Base-by-base conservation (phyloP, 2,888 invertebrate species). In the Odiellus spinosus region DNA sequence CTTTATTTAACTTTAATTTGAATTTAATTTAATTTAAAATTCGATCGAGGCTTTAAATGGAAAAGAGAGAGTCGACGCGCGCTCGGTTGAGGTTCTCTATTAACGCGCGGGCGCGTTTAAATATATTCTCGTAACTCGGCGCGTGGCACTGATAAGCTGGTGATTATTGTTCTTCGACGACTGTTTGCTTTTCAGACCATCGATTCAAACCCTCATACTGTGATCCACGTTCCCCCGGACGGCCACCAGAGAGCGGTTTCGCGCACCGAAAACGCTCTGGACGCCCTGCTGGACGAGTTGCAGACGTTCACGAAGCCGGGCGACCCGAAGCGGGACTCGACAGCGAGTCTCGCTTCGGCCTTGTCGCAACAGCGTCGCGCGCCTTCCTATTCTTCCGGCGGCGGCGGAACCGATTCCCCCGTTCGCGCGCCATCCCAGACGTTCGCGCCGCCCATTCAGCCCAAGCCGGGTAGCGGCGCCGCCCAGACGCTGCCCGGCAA, bases 181-280 rank as follows among this genome's bases (percentile, higher is more conserved):
- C 26, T 26, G 26, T 26, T 26, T 41, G 20, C 19, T 41, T 41
- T 19, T 14, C 45, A 52, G 54, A 51, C 51, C 46, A 48, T 48
- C 36, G 40, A 53, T 45, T 51, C 49, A 34, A 53, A 55, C 44
- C 55, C 53, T 44, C 57, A 57, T 43, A 56, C 55, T 17, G 52
- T 56, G 40, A 57, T 57, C 45, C 56, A 57, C 40, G 57, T 56
- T 35, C 55, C 54, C 18, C 54, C 56, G 21, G 53, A 53, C 18
- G 44, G 51, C 33, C 49, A 48, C 14, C 51, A 51, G 40, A 40
- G 50, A n/a, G 50, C 46, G 15, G 26, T 26, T 26, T 51, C 53
- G 71, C 78, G 80, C 72, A 74, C 84, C 75, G 86, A 87, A 79
- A 88, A 87, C 81, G 85, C 87, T 78, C 85, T 88, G 82, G 88